These are phyloP conservation scores for Meloe dianella DNA, from an alignment of 2,888 invertebrate genomes.

Conservation along the genomic window DNA sequence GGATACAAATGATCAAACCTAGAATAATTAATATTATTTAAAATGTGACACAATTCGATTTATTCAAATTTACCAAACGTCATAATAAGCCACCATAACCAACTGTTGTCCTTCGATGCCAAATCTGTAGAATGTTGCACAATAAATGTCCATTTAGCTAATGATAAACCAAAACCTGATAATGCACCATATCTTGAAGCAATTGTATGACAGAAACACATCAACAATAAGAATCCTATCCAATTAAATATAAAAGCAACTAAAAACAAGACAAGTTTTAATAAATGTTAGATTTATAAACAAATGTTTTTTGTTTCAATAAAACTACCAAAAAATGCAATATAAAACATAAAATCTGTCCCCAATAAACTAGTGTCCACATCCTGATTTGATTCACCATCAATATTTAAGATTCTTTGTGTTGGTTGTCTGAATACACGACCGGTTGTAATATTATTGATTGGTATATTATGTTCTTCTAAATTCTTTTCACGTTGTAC, in stretches of 20 bases:
- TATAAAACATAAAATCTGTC: slow-evolving; percentile 92
- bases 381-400: slow-evolving; percentile 75
- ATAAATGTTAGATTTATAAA: no score
- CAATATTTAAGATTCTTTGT: slow-evolving; percentile 71
- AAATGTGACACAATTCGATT: slow-evolving; percentile 8
- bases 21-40: slow-evolving; percentile 47
- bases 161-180: slow-evolving; percentile 89
- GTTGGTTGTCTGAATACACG: slow-evolving; percentile 48
- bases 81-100: slow-evolving; percentile 93
- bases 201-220: slow-evolving; percentile 94
- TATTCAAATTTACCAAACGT: slow-evolving; percentile 73
- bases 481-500: slow-evolving; percentile 86
- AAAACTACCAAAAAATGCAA: slow-evolving; percentile 91
- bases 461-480: slow-evolving; percentile 66
- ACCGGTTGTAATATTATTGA: slow-evolving; percentile 37
- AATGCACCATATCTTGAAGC: slow-evolving; percentile 92
- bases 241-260: slow-evolving; percentile 96
- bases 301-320: no score
- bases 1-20: slow-evolving; percentile 85
- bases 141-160: slow-evolving; percentile 95
- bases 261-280: slow-evolving; percentile 47
- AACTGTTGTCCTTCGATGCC: slow-evolving; percentile 85
- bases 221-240: slow-evolving; percentile 90
- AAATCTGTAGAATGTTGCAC: slow-evolving; percentile 90
- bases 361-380: slow-evolving; percentile 83